Conservation (phyloP, 2,797 vertebrate genomes). For the Cephalopachus bancanus region DNA sequence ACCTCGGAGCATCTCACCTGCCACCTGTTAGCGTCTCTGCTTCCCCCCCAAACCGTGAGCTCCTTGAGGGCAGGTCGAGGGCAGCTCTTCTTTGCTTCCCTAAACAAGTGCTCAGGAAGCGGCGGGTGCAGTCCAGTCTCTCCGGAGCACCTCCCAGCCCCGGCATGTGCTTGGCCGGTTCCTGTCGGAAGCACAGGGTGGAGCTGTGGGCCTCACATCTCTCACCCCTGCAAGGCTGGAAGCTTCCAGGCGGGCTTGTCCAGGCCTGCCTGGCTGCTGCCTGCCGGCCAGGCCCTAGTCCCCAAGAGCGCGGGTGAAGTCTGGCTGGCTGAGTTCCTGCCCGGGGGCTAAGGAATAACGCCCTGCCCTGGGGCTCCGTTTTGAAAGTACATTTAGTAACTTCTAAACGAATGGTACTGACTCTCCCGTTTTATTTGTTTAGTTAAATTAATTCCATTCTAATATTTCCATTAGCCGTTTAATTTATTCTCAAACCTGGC, state of each 20-base stretch:
- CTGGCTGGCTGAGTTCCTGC: neutral
- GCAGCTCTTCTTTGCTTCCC: neutral
- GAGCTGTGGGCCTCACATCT: fast-evolving
- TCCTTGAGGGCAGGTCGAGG: too few species aligned
- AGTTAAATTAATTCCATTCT: constrained; percentile 90
- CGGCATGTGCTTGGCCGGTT: neutral
- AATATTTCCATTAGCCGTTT: constrained; percentile 90
- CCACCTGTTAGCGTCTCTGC: neutral
- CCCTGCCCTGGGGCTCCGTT: constrained; percentile 74
- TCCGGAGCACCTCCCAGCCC: too few species aligned
- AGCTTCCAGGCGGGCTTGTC: neutral
- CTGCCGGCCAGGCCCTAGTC: fast-evolving
- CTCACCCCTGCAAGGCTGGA: neutral
- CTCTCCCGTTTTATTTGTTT: constrained; percentile 86
- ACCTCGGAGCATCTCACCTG: neutral
- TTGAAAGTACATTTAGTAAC: constrained; percentile 83
- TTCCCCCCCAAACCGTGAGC: neutral
- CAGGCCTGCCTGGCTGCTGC: neutral
- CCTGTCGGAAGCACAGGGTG: fast-evolving
- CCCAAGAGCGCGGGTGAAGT: neutral
- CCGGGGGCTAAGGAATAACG: constrained; percentile 42
- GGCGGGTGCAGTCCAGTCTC: neutral
- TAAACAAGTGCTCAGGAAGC: too few species aligned
- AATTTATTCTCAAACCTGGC: constrained; percentile 88
- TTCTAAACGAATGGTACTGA: constrained; percentile 77